phyloP scores from a whole-genome alignment of 1,140 invertebrate species.

The Drosophila parvula region DNA sequence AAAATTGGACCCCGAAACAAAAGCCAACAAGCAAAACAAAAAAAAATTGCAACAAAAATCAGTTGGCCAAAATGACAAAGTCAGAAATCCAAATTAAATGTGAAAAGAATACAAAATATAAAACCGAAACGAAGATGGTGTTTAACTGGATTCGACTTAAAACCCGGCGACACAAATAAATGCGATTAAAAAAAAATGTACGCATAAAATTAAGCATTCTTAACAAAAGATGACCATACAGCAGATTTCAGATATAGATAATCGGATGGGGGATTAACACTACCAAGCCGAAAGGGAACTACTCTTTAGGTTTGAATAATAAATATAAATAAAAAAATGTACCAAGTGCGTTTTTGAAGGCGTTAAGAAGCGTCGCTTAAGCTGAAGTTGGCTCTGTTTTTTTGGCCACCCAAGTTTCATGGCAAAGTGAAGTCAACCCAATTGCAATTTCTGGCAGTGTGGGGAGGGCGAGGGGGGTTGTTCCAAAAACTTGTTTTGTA shows the following conservation, averaged over 20 bases:
- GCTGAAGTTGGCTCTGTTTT: constrained; percentile 8
- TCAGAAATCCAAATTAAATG: constrained; percentile 63
- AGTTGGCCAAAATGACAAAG: constrained; percentile 26
- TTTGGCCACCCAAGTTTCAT: background rate
- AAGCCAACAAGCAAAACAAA: constrained; percentile 2
- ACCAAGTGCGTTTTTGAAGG: no score
- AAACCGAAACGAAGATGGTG: constrained; percentile 26
- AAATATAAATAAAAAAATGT: background rate
- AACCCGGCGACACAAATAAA: constrained; percentile 67
- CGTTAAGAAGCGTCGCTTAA: no score
- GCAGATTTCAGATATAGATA: constrained; percentile 20
- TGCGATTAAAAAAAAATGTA: constrained; percentile 61
- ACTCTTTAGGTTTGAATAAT: background rate
- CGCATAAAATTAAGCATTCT: constrained; percentile 64
- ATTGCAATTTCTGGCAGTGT: constrained; percentile 28
- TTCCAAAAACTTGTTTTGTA: constrained; percentile 64
- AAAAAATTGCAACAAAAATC: constrained; percentile 56
- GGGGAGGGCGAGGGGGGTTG: background rate
- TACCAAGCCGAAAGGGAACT: background rate
- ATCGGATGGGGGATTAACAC: background rate
- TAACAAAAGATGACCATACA: constrained; percentile 15
- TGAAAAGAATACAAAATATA: constrained; percentile 61
- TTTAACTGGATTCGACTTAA: constrained; percentile 60
- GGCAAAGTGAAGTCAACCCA: constrained; percentile 8
- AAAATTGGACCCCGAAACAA: constrained; percentile 17